Evolutionary conservation across 2,113 vertebrate genomes (phyloP).

Genomic region (Cyanoderma ruficeps): DNA sequence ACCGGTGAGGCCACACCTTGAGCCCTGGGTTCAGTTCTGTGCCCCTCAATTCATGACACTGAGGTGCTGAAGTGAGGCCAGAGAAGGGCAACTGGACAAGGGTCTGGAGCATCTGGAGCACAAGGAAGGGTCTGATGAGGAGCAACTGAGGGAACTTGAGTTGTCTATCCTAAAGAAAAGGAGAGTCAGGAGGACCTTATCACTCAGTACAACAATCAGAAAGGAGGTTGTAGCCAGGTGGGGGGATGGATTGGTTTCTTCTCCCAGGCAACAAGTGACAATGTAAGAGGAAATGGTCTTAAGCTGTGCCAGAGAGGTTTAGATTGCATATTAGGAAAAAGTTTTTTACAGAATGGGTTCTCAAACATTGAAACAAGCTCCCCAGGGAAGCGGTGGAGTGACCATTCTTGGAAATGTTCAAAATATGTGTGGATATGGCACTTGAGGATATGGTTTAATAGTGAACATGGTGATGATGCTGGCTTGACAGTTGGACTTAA

Average conservation of each 20-base stretch:
- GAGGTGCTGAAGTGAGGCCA: background rate
- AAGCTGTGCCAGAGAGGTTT: background rate
- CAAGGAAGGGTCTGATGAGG: background rate
- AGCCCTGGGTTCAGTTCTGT: background rate
- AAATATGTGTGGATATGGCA: background rate
- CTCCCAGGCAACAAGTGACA: background rate
- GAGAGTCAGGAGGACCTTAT: background rate
- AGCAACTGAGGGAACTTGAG: background rate
- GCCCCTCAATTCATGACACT: background rate
- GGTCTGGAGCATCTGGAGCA: background rate
- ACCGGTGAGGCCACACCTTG: background rate
- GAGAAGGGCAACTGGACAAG: background rate
- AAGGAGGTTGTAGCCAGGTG: background rate
- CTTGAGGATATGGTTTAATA: background rate
- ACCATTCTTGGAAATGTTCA: background rate
- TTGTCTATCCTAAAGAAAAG: background rate
- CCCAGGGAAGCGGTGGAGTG: background rate
- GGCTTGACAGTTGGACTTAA: background rate
- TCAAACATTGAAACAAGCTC: background rate
- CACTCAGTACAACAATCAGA: background rate
- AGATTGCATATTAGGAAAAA: fast-evolving
- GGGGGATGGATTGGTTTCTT: fast-evolving
- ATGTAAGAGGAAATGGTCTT: background rate
- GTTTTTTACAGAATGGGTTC: background rate
- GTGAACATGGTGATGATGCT: background rate